phyloP scores from a whole-genome alignment of 2,797 vertebrate species.

The Austrolebias charrua region DNA sequence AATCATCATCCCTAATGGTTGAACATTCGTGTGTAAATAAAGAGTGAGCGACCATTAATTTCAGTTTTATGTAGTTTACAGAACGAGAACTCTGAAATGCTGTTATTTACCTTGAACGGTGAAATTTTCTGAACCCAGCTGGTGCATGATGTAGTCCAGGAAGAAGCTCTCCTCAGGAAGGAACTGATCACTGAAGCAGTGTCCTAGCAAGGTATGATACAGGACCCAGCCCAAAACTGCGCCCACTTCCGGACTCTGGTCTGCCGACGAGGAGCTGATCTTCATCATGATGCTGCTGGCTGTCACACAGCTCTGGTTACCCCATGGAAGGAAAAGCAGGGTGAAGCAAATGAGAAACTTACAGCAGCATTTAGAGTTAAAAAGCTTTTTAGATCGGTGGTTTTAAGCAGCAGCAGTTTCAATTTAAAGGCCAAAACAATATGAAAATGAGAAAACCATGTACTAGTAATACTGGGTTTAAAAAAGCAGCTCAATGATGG shows the following conservation, averaged over 20 bases:
- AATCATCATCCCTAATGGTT: not conserved
- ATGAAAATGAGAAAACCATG: too few species aligned
- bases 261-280: conserved; percentile 22
- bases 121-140: conserved; percentile 67
- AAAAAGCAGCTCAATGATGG: not conserved
- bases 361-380: too few species aligned
- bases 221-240: conserved; percentile 71
- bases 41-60: not conserved
- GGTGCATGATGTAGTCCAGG: conserved; percentile 80
- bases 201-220: conserved; percentile 74
- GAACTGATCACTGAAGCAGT: conserved; percentile 61
- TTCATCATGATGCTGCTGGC: conserved; percentile 71
- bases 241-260: conserved; percentile 43
- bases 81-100: not conserved
- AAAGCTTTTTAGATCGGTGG: not conserved
- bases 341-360: not conserved
- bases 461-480: too few species aligned
- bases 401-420: too few species aligned
- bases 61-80: not conserved
- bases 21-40: not conserved
- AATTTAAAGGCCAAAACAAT: too few species aligned
- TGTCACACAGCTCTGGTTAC: conserved; percentile 74
- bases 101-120: conserved; percentile 73
- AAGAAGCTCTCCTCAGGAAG: conserved; percentile 84
- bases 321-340: not conserved